Base-by-base conservation (phyloP, 2,888 invertebrate genomes). In the Mesorhabditis spiculigera region DNA sequence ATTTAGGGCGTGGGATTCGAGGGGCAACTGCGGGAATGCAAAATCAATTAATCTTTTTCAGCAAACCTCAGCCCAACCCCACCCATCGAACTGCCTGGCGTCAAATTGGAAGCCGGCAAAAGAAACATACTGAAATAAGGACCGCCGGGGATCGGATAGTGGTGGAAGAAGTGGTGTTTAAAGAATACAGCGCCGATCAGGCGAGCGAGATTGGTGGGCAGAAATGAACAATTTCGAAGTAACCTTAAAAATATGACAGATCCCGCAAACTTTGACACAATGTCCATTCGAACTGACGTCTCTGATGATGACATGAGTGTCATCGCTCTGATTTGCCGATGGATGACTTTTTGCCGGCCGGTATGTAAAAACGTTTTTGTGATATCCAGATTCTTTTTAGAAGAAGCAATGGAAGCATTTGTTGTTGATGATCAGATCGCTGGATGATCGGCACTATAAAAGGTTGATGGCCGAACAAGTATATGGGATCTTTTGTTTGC, bases 321-420 rank as follows among this genome's bases (percentile, higher is more conserved):
- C 65, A 41, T 68, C 10, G 58, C 58, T 50, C 69, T 8, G 13
- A 63, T 6, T 28, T 63, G 41, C 63, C 63, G 63, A 6, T 28
- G n/a, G 63, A 63, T 6, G 63, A 63, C 2, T n/a, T n/a, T 28
- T 28, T 28, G 3, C n/a, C 58, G n/a, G 58, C 58, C n/a, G 58
- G 58, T 50, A n/a, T 10, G 58, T 13, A 13, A 50, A 50, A 28
- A 28, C 28, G 28, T 28, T 28, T 28, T 28, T 28, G 28, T 28
- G 28, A 28, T 28, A 28, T 28, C 28, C 28, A 28, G 28, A 28
- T 28, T 28, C n/a, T 68, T 71, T 71, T 69, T 71, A 73, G 80
- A 81, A 66, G 58, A 76, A 45, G 81, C 81, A n/a, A 78, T 78
- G 68, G 81, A 81, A 73, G 81, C 81, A 8, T 71, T 69, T 13